Evolutionary conservation across 2,113 vertebrate genomes (phyloP).

Genomic region (Gallinago undulata): DNA sequence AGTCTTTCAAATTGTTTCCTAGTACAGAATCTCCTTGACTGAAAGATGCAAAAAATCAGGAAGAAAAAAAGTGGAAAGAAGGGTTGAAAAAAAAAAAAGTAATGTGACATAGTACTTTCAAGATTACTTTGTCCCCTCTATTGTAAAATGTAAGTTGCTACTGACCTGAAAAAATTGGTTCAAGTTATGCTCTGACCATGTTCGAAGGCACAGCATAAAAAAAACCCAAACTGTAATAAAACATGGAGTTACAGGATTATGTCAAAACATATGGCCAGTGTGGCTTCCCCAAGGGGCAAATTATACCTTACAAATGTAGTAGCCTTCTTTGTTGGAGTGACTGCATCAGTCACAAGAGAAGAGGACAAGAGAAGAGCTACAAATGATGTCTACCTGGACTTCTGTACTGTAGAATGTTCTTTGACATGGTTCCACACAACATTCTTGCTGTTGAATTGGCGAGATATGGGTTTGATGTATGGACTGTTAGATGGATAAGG

Average conservation of each 20-base stretch:
- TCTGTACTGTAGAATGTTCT: background rate
- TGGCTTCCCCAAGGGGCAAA: background rate
- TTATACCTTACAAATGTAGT: background rate
- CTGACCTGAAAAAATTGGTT: constrained; percentile 87
- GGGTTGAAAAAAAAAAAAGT: background rate
- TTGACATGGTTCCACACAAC: background rate
- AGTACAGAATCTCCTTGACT: background rate
- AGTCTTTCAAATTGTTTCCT: background rate
- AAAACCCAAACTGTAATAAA: constrained; percentile 78
- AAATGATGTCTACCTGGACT: background rate
- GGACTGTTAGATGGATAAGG: background rate
- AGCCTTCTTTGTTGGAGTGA: background rate
- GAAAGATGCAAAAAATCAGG: background rate
- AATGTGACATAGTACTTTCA: background rate
- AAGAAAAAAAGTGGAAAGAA: background rate
- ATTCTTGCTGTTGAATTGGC: background rate
- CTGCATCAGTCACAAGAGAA: background rate
- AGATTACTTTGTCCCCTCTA: background rate
- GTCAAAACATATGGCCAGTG: background rate
- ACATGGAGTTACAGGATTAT: constrained; percentile 80
- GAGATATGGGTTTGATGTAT: background rate
- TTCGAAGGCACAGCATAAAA: constrained; percentile 84
- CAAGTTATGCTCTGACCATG: constrained; percentile 82
- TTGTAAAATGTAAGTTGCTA: background rate
- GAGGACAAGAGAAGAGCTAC: background rate